phyloP scores from a whole-genome alignment of 2,113 vertebrate genomes.

The Silurus meridionalis region DNA sequence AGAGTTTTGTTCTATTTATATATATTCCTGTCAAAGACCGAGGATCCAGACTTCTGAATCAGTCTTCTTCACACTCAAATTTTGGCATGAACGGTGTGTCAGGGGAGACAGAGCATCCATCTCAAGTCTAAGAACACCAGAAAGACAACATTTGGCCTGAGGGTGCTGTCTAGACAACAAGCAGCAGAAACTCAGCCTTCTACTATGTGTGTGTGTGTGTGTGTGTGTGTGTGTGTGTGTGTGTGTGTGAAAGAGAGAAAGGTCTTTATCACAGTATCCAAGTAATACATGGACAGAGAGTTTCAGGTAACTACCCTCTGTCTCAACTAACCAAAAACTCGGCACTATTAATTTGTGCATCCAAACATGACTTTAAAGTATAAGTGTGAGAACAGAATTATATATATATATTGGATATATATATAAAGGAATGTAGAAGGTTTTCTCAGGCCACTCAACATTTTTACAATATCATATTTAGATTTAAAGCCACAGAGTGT shows the following conservation, averaged over 20 bases:
- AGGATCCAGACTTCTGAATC: slow-evolving; percentile 45
- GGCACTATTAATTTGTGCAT: neutral
- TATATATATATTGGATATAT: too few species aligned
- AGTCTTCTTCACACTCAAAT: slow-evolving; percentile 51
- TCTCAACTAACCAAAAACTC: neutral
- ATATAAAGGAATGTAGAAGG: too few species aligned
- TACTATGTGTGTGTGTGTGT: slow-evolving; percentile 26
- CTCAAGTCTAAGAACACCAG: slow-evolving; percentile 58
- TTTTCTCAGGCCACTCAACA: neutral
- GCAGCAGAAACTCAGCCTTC: slow-evolving; percentile 51
- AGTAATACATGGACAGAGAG: neutral
- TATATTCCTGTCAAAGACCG: slow-evolving; percentile 41
- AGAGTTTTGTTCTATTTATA: slow-evolving; percentile 46
- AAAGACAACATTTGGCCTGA: slow-evolving; percentile 61
- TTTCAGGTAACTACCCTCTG: neutral
- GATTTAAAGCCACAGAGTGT: too few species aligned
- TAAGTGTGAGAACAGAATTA: too few species aligned
- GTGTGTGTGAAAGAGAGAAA: neutral
- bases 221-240: slow-evolving; percentile 19
- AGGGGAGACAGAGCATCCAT: slow-evolving; percentile 53
- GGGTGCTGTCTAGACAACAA: slow-evolving; percentile 64
- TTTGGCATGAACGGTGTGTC: slow-evolving; percentile 54
- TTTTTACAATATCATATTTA: neutral
- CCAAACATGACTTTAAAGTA: neutral
- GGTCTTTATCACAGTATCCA: slow-evolving; percentile 22